A percentile compares a stretch with the other conserved stretches of the same genome.
phyloP scores from a whole-genome alignment of 2,113 vertebrate genomes.

The Cryptotis parvus region DNA sequence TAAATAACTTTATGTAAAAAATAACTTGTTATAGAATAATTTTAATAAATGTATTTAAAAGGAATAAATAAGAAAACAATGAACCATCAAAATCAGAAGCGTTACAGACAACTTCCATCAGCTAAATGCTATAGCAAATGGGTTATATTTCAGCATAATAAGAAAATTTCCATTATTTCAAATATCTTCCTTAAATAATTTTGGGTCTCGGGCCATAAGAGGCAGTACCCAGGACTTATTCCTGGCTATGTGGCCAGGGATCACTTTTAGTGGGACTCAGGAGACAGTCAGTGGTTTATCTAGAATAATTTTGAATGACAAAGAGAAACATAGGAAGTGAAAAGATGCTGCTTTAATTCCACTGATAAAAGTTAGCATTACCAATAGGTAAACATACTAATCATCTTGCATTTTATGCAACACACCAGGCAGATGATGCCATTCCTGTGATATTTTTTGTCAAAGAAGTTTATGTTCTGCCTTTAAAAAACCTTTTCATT shows the following conservation, averaged over 20 bases:
- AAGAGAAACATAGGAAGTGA: too few species aligned
- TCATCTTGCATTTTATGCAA: neutral
- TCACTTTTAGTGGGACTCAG: too few species aligned
- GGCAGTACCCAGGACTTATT: neutral
- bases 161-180: neutral
- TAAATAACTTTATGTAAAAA: neutral
- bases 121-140: neutral
- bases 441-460: neutral
- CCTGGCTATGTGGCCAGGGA: too few species aligned
- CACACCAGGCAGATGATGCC: neutral
- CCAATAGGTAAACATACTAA: neutral
- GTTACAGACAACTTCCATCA: neutral
- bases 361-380: neutral
- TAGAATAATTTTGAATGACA: too few species aligned
- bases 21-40: neutral
- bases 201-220: neutral
- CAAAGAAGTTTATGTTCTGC: neutral
- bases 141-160: neutral
- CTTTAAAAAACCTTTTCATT: neutral
- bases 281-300: too few species aligned
- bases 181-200: neutral
- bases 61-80: neutral
- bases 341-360: neutral
- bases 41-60: neutral
- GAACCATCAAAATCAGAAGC: neutral